phyloP scores from a whole-genome alignment of 2,797 vertebrate genomes.

The Parauchenoglanis punctatus region DNA sequence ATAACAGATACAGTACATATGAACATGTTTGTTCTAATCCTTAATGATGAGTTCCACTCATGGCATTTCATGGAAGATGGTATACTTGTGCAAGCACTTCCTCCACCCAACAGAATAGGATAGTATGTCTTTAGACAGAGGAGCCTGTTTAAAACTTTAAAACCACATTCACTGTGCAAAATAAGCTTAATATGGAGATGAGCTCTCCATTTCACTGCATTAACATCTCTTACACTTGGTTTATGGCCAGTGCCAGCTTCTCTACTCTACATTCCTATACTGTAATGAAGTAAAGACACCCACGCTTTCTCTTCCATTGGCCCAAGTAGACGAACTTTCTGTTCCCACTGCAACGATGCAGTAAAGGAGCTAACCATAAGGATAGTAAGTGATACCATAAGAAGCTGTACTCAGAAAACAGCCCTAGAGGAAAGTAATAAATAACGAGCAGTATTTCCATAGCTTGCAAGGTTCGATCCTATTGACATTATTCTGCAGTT shows the following conservation, averaged over 20 bases:
- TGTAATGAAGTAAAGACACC: neutral
- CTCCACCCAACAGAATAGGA: neutral
- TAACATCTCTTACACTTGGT: neutral
- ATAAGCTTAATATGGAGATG: neutral
- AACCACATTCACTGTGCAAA: neutral
- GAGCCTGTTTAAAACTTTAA: neutral
- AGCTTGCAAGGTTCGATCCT: neutral
- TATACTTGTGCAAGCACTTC: neutral
- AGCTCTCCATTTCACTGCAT: neutral
- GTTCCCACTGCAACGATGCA: neutral
- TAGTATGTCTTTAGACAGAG: neutral
- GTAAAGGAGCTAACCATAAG: neutral
- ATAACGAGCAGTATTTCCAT: neutral
- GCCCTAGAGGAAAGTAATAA: neutral
- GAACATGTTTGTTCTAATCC: neutral
- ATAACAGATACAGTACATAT: no score
- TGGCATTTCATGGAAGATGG: no score
- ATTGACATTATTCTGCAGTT: neutral
- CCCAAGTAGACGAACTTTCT: neutral
- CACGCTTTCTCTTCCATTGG: neutral
- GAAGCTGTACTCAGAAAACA: neutral
- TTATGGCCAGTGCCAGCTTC: no score
- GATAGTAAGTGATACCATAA: neutral
- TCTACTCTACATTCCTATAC: neutral
- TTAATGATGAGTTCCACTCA: no score